Base-by-base conservation (phyloP, 2,888 invertebrate species). In the Vanessa cardui region DNA sequence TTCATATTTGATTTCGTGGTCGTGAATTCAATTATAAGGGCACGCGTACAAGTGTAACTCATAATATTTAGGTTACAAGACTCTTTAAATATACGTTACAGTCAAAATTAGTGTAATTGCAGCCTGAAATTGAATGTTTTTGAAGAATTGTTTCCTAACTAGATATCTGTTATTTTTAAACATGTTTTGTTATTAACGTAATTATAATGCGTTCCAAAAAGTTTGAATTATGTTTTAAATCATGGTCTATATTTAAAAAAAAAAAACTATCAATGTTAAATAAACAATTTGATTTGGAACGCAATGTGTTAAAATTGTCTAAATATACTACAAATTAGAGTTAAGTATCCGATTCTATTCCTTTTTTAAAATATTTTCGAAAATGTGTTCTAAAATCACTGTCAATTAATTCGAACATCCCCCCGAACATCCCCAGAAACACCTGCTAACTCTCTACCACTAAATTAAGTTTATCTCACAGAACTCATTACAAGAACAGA, bases 81-180 rank as follows among this genome's bases (percentile, higher is more conserved):
- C 71, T 26, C 26, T 60, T 71, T 70, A 67, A 72, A 46, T 71
- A 70, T 58, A 66, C 66, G 63, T 66, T 73, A 31, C 12, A 18
- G 5, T 52, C 18, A 58, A 62, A 68, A 69, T 66, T 58, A 52
- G 69, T 62, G 54, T 76, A 79, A 74, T 76, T 76, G 73, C 64
- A 62, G 68, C 72, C 72, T 69, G 64, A 73, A 80, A 80, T 79
- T 79, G 81, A 81, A 85, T 78, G 56, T 56, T 62, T 33, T 12
- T 46, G 45, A 46, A 18, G 52, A 62, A 56, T 21, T 18, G 26
- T 1, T 31, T 62, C 44, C 26, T 18, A 44, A 44, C 5, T 16
- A 62, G 47, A 44, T 31, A 21, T 39, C 6, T 39, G 2, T 39
- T 39, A 39, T 9, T 12, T 9, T 39, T 39, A 39, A 39, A 39